Evolutionary conservation across 2,888 invertebrate species (phyloP), one percentile per base, ranked within the genome.

Genomic region (Trachelus iudaicus): DNA sequence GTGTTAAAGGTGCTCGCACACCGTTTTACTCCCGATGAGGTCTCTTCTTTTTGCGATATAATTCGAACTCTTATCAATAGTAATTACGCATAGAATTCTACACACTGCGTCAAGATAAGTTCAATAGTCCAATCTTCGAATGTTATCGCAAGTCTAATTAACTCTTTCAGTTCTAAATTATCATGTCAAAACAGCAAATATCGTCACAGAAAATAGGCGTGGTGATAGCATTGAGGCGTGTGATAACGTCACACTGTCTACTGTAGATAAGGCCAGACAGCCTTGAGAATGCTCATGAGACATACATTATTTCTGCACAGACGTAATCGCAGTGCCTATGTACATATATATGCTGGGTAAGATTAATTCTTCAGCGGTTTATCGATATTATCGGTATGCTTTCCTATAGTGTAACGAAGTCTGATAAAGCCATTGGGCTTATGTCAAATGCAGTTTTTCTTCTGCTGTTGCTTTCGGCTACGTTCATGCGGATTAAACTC

Each of bases 231-330:
- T 56, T 56, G 56, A 56, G 56, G 23, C 56, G 56, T 75, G 31
- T 80, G 80, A 83, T 82, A 80, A 83, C 75, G 77, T 75, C 75
- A 73, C 56, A 73, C 77, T 79, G 75, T 78, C 81, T 79, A 75
- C 68, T 30, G 2, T 2, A 79, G 83, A 85, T 85, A 85, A 85
- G 76, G n/a, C 56, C 56, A 56, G 56, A 56, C 56, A 56, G 23
- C 56, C 56, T 56, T 56, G 56, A 56, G 56, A 56, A 56, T 56
- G 23, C 56, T 56, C 56, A 56, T 56, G 23, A 56, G 56, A 56
- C 56, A 40, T 40, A 40, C 6, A 56, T 56, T 56, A 23, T 56
- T 56, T 23, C 56, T 56, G 23, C 56, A 56, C 56, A 56, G 23
- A 56, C 56, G 56, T 15, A 56, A 56, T 23, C 56, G 15, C 1